Evolutionary conservation across 2,888 invertebrate genomes (phyloP), one percentile per base, ranked within the genome.

Genomic region (Acheta domesticus): DNA sequence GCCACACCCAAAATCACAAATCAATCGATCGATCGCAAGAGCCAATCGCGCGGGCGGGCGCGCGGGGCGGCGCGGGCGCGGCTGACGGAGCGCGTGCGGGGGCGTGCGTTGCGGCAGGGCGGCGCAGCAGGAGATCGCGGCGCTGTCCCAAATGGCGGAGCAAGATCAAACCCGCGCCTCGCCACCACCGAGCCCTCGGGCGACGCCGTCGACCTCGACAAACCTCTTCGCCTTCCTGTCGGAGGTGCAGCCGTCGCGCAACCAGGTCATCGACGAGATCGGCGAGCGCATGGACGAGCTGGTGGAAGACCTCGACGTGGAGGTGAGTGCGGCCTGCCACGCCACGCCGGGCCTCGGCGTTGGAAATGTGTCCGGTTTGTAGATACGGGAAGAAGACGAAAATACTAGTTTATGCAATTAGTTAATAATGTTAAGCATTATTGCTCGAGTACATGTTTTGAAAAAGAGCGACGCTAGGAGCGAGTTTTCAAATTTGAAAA

Each of bases 151-250:
- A 84, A 92, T 93, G 89, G 92, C 93, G 0, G 92, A 93, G 84
- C 92, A 93, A n/a, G 83, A 87, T 93, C 77, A 93, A n/a, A 92
- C 84, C 90, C 91, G 0, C 90, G 91, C 82, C 87, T 92, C 83
- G 86, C 85, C 1, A 82, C 82, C 20, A 83, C 83, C 49, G 84
- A 83, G 62, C 83, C 84, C 12, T 82, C 83, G 11, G 83, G 92
- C 12, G 94, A 94, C 84, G 93, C 94, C 0, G 94, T 96, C 0
- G 96, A 96, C 86, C 87, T 96, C 84, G 96, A 96, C 87, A 96
- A n/a, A 96, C 86, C 88, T 96, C 84, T 96, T 96, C 87, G 95
- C 95, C 80, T 96, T 96, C 87, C 89, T 96, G 36, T 94, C 95
- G 0, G 96, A 96, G 84, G 93, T 94, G 74, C 90, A 90, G 81